A percentile compares a stretch with the other conserved stretches of the same genome.
Evolutionary conservation across 2,113 vertebrate genomes (phyloP).

Genomic region (Pimephales promelas): DNA sequence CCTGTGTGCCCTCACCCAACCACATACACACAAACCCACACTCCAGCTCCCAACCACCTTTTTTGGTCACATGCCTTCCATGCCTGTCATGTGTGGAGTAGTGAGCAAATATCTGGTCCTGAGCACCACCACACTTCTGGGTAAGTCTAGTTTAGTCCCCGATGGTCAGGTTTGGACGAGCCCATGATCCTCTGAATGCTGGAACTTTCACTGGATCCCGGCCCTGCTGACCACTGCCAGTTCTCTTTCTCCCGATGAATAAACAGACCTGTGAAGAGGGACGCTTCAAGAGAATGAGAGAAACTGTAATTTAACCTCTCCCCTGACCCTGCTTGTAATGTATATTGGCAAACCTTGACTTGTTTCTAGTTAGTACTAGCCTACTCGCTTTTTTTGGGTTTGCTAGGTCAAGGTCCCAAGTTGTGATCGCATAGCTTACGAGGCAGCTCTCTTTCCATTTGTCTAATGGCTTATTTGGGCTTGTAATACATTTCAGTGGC

Average conservation of each 20-base stretch:
- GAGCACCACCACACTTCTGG: conserved; percentile 25
- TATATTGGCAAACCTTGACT: conserved; percentile 21
- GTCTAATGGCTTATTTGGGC: conserved; percentile 48
- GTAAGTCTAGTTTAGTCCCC: conserved; percentile 11
- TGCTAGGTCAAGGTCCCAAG: conserved; percentile 6
- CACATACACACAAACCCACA: background rate
- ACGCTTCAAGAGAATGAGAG: background rate
- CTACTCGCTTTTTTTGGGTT: conserved; percentile 4
- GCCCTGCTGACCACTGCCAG: background rate
- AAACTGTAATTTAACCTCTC: conserved; percentile 28
- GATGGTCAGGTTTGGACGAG: background rate
- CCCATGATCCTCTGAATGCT: conserved; percentile 7
- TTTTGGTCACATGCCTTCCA: conserved; percentile 74
- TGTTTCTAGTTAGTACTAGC: conserved; percentile 19
- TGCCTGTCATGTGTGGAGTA: conserved; percentile 50
- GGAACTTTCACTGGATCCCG: conserved; percentile 4
- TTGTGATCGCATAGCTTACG: conserved; percentile 29
- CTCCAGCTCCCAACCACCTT: conserved; percentile 58
- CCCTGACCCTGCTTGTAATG: conserved; percentile 34
- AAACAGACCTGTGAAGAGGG: conserved; percentile 53
- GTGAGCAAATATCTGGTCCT: background rate
- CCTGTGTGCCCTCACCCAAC: conserved; percentile 13
- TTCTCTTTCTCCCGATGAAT: background rate
- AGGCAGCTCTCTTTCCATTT: conserved; percentile 33
- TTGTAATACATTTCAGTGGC: conserved; percentile 47